Conservation (phyloP, 2,888 invertebrate genomes). For the Agrochola circellaris region DNA sequence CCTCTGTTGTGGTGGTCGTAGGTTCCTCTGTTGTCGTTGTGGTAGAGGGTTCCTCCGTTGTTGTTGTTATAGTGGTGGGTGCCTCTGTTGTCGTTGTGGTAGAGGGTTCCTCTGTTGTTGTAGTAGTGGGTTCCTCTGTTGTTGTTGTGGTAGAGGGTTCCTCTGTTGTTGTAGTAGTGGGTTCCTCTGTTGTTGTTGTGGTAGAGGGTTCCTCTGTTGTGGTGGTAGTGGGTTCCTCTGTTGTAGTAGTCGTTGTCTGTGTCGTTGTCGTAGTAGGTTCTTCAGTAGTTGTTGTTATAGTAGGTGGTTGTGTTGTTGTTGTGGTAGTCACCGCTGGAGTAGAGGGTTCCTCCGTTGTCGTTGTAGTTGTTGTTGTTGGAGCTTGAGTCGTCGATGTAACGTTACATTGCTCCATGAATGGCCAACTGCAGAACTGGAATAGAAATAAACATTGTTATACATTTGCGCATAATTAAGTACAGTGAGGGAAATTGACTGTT, state of each 20-base stretch:
- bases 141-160: background rate
- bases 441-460: background rate
- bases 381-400: slow-evolving; percentile 18
- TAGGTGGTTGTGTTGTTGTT: background rate
- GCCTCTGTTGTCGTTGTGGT: slow-evolving; percentile 30
- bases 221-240: slow-evolving; percentile 5
- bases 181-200: slow-evolving; percentile 11
- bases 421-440: slow-evolving; percentile 40
- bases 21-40: slow-evolving; percentile 6
- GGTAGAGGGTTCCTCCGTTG: background rate
- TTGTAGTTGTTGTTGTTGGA: slow-evolving; percentile 20
- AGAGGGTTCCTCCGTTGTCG: background rate
- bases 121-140: slow-evolving; percentile 22
- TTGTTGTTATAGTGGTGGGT: background rate
- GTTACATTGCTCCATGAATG: slow-evolving; percentile 44
- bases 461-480: too few relatives aligned
- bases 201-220: slow-evolving; percentile 7
- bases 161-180: slow-evolving; percentile 22
- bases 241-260: slow-evolving; percentile 14
- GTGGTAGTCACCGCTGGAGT: slow-evolving; percentile 4
- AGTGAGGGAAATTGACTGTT: background rate
- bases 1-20: background rate
- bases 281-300: background rate
- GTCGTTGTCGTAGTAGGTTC: background rate
- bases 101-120: background rate